These are phyloP conservation scores for Oscheius sp. DNA, from an alignment of 2,888 invertebrate species.

Conservation along the genomic window DNA sequence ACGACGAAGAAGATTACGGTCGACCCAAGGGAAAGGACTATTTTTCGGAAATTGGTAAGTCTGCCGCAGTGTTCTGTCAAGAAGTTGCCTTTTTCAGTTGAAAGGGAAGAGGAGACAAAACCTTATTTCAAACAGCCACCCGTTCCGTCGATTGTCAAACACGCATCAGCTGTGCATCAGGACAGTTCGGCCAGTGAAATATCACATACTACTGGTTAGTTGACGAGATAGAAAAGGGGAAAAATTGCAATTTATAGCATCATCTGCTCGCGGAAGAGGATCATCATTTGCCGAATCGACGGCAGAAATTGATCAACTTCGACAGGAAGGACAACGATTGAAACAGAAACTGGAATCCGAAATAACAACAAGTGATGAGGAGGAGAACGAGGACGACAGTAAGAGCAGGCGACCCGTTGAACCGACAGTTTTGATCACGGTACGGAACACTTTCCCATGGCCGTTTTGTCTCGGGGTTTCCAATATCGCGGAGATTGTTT, in stretches of 20 bases:
- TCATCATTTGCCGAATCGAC: slow-evolving; percentile 20
- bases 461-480: no score
- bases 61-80: no score
- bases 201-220: slow-evolving; percentile 4
- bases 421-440: slow-evolving; percentile 37
- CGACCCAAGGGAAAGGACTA: slow-evolving; percentile 12
- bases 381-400: slow-evolving; percentile 13
- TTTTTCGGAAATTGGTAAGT: slow-evolving; percentile 33
- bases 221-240: not conserved
- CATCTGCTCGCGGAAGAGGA: slow-evolving; percentile 13
- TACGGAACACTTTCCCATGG: not conserved
- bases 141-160: slow-evolving; percentile 23
- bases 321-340: slow-evolving; percentile 12
- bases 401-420: slow-evolving; percentile 35
- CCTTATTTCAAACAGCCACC: slow-evolving; percentile 27
- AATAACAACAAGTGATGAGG: slow-evolving; percentile 8
- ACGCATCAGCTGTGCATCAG: slow-evolving; percentile 9
- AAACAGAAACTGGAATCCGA: not conserved
- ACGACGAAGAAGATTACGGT: slow-evolving; percentile 44
- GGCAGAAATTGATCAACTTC: slow-evolving; percentile 25
- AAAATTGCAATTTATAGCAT: not conserved
- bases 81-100: slow-evolving; percentile 9
- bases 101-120: slow-evolving; percentile 24
- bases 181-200: slow-evolving; percentile 30
- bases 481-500: not conserved